Evolutionary conservation across 2,113 vertebrate genomes (phyloP), one percentile per base, ranked within the genome.

Genomic region (Anguilla japonica): DNA sequence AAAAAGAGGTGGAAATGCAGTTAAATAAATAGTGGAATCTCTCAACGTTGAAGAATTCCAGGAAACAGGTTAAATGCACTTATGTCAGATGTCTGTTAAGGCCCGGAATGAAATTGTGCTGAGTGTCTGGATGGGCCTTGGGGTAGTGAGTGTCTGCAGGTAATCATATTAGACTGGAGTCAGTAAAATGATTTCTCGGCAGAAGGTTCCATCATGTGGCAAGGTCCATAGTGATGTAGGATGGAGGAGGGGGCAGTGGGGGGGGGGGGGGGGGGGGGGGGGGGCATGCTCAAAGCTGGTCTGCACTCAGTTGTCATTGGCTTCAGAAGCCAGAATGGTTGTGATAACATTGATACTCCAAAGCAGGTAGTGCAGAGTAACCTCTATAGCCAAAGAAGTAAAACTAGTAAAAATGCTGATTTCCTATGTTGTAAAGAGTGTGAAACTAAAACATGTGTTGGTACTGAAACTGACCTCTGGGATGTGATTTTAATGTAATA

Each of bases 31-130:
- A 56, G n/a, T 56, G n/a, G 11, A 34, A 34, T 13, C 71, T 34
- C n/a, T n/a, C 82, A 50, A 43, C 57, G 34, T 39, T 41, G 79
- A 60, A 18, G 56, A 60, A 63, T 63, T 3, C 83, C 83, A 7
- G 83, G 83, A 84, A 84, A 75, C 63, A 71, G 57, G 40, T 84
- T 71, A 84, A 84, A 84, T 84, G 41, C 7, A 84, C 14, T 83
- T 67, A 71, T 75, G 57, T n/a, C 39, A n/a, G 79, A 41, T 41
- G 56, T 71, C 60, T 84, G 83, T 84, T 75, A 84, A 43, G 67
- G 63, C 53, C 60, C 43, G 63, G 20, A 75, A 84, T 57, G 40
- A 63, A 46, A 84, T 84, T 84, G 83, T 75, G 83, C 40, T 71
- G 40, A 84, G 57, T 56, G 34, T 34, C 41, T 71, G 83, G 57